Percentiles rank a stretch among this genome's conserved stretches.
Conservation (phyloP, 1,140 invertebrate genomes). For the Kradibia gibbosae region DNA sequence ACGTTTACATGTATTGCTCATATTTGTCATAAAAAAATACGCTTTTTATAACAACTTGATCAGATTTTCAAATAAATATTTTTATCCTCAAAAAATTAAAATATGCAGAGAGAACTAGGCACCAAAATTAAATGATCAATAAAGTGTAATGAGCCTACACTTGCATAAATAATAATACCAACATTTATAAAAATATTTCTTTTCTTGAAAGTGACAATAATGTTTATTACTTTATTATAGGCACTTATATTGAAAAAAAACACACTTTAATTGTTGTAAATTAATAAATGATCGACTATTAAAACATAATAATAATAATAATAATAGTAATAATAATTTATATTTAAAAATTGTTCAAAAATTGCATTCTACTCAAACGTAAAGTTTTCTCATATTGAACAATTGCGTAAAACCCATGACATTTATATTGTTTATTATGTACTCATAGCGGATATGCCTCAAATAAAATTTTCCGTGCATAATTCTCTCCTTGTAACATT, state of each 20-base stretch:
- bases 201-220: not conserved
- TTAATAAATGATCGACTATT: not conserved
- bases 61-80: constrained; percentile 15
- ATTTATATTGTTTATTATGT: not conserved
- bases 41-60: constrained; percentile 19
- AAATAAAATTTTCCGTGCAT: constrained; percentile 29
- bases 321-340: too few relatives aligned
- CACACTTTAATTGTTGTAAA: not conserved
- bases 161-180: not conserved
- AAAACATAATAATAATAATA: constrained; percentile 1
- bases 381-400: not conserved
- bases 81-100: constrained; percentile 19
- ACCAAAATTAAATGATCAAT: not conserved
- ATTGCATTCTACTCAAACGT: not conserved
- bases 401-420: constrained; percentile 7
- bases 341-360: too few relatives aligned
- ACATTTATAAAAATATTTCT: constrained; percentile 3
- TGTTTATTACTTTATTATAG: not conserved
- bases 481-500: constrained; percentile 18
- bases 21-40: constrained; percentile 38
- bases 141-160: not conserved
- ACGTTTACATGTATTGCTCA: not conserved
- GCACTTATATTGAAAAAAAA: not conserved
- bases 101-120: constrained; percentile 7
- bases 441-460: not conserved